phyloP scores from a whole-genome alignment of 2,888 invertebrate genomes.

The Ashinkailepas kermadecensis region DNA sequence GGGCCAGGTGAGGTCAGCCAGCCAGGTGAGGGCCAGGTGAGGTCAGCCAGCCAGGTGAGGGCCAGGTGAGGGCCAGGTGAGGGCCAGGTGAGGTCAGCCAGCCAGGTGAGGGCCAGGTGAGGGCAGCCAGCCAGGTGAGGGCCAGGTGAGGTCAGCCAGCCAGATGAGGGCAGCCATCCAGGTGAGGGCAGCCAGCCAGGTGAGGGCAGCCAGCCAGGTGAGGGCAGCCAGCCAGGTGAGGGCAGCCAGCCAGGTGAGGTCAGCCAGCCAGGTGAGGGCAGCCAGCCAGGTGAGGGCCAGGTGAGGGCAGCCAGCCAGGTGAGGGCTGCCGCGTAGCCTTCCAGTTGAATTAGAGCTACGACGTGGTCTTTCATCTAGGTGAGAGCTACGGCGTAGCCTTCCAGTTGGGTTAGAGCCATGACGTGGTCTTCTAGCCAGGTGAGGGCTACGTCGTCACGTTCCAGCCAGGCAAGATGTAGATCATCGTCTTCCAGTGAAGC shows the following conservation, averaged over 20 bases:
- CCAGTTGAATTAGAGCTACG: too few species aligned
- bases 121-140: slow-evolving; percentile 79
- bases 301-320: background rate
- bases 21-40: background rate
- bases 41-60: too few species aligned
- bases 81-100: too few species aligned
- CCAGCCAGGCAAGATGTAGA: too few species aligned
- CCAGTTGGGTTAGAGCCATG: background rate
- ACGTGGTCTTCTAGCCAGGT: background rate
- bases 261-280: background rate
- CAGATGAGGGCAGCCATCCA: slow-evolving; percentile 43
- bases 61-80: too few species aligned
- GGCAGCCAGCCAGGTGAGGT: slow-evolving; percentile 64
- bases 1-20: slow-evolving; percentile 28
- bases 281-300: slow-evolving; percentile 51
- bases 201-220: slow-evolving; percentile 63
- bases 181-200: slow-evolving; percentile 57
- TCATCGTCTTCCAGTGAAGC: too few species aligned
- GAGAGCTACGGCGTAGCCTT: background rate
- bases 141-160: background rate
- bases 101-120: too few species aligned
- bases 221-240: slow-evolving; percentile 39
- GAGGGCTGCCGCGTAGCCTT: too few species aligned
- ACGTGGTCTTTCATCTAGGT: too few species aligned
- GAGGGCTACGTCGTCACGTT: background rate